These are phyloP conservation scores for Burhinus oedicnemus DNA, from an alignment of 2,113 vertebrate species.

Conservation along the genomic window DNA sequence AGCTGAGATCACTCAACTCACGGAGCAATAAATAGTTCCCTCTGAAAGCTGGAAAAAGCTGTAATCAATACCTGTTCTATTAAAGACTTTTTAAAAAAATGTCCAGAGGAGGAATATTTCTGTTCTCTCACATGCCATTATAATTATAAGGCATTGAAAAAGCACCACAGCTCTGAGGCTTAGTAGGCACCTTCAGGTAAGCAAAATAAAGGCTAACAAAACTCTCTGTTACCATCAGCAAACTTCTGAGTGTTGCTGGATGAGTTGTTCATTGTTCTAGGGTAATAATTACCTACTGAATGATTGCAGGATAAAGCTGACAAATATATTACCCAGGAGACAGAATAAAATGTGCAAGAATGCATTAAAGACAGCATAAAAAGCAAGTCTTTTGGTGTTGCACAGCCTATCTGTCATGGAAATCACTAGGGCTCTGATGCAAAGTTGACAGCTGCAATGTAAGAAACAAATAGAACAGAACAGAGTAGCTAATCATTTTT, in stretches of 20 bases:
- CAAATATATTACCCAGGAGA: background rate
- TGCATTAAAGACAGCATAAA: background rate
- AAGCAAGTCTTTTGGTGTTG: background rate
- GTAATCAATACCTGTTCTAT: conserved; percentile 46
- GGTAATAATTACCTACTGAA: conserved; percentile 23
- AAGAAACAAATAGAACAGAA: conserved; percentile 11
- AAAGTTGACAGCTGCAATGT: background rate
- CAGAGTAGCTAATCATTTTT: background rate
- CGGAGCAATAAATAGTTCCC: conserved; percentile 28
- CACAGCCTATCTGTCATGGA: background rate
- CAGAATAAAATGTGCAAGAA: conserved; percentile 1
- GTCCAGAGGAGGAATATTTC: background rate
- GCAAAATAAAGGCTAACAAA: background rate
- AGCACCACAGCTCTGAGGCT: background rate
- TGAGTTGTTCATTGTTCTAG: conserved; percentile 13
- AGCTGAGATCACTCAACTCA: conserved; percentile 24
- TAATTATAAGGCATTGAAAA: background rate
- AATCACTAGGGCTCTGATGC: background rate
- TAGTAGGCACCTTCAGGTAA: background rate
- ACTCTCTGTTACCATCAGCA: background rate
- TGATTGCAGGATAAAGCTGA: background rate
- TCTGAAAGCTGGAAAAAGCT: conserved; percentile 32
- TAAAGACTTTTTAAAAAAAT: background rate
- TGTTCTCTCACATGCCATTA: background rate
- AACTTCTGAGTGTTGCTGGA: background rate